Conservation (phyloP, 1,140 invertebrate species). For the Leptinotarsa texana region DNA sequence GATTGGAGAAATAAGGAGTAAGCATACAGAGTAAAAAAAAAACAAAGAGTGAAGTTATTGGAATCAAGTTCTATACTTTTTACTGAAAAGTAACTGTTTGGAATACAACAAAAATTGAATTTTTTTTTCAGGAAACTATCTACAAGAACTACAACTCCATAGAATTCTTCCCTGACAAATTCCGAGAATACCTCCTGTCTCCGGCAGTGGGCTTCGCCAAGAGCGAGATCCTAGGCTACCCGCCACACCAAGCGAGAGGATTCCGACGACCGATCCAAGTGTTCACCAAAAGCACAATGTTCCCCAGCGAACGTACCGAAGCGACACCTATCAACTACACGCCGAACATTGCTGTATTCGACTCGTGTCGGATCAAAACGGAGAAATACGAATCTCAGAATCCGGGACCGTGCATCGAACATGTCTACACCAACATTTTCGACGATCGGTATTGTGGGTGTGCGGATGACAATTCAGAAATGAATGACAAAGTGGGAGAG, state of each 20-base stretch:
- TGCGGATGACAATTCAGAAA: conserved; percentile 38
- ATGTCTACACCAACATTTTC: conserved; percentile 44
- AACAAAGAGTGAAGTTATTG: too few species aligned
- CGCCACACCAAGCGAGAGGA: conserved; percentile 83
- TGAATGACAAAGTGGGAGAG: conserved; percentile 30
- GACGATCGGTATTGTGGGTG: conserved; percentile 35
- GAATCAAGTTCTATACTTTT: too few species aligned
- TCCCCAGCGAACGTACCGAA: conserved; percentile 56
- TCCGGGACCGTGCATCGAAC: conserved; percentile 32
- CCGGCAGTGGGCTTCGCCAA: conserved; percentile 88
- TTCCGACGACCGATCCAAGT: conserved; percentile 87
- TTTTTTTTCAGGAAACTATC: conserved; percentile 33
- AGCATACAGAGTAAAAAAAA: too few species aligned
- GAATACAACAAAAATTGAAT: neutral
- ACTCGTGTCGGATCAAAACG: conserved; percentile 30
- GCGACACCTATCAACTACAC: conserved; percentile 45
- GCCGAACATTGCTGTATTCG: conserved; percentile 32
- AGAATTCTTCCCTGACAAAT: conserved; percentile 85
- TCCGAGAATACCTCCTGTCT: conserved; percentile 88
- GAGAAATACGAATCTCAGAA: conserved; percentile 41
- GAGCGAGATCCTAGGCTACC: conserved; percentile 82
- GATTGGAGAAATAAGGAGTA: too few species aligned
- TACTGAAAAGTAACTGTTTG: too few species aligned
- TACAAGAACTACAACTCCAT: conserved; percentile 84
- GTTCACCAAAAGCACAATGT: conserved; percentile 74